A percentile compares a stretch with the other conserved stretches of the same genome.
phyloP scores from a whole-genome alignment of 2,888 invertebrate genomes.

The Pegoplata infirma region DNA sequence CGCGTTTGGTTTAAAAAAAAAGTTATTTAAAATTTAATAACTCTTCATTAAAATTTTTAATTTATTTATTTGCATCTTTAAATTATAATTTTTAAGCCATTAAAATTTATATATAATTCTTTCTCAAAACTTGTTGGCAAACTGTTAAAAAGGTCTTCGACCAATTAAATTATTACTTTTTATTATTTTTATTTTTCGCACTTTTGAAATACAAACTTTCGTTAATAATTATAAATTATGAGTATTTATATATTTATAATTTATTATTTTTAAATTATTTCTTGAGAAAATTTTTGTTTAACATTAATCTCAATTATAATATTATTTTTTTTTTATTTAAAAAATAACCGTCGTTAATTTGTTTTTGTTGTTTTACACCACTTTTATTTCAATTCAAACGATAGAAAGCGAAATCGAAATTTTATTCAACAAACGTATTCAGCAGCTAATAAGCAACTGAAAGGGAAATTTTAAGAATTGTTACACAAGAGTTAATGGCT shows the following conservation, averaged over 20 bases:
- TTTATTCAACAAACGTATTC: conserved; percentile 72
- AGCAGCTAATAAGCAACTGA: conserved; percentile 75
- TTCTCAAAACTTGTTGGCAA: no score
- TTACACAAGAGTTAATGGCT: conserved; percentile 42
- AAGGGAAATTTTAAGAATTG: conserved; percentile 70
- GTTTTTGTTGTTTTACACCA: conserved; percentile 40
- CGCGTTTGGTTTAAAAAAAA: no score
- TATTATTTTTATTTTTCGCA: conserved; percentile 2
- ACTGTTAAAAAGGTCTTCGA: not conserved
- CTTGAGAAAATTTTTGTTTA: not conserved
- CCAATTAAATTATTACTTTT: not conserved
- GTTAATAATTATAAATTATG: not conserved
- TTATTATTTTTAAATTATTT: not conserved
- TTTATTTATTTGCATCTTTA: no score
- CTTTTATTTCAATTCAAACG: conserved; percentile 24
- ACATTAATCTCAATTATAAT: not conserved
- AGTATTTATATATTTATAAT: not conserved
- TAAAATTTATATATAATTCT: no score
- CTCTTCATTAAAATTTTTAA: no score
- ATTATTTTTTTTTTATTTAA: conserved; percentile 6
- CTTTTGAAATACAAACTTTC: not conserved
- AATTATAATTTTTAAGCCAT: no score
- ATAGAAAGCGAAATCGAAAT: conserved; percentile 57
- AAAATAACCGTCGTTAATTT: conserved; percentile 41
- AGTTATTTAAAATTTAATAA: no score